Evolutionary conservation across 2,797 vertebrate genomes (phyloP).

Genomic region (Sphenopsis melanotis): DNA sequence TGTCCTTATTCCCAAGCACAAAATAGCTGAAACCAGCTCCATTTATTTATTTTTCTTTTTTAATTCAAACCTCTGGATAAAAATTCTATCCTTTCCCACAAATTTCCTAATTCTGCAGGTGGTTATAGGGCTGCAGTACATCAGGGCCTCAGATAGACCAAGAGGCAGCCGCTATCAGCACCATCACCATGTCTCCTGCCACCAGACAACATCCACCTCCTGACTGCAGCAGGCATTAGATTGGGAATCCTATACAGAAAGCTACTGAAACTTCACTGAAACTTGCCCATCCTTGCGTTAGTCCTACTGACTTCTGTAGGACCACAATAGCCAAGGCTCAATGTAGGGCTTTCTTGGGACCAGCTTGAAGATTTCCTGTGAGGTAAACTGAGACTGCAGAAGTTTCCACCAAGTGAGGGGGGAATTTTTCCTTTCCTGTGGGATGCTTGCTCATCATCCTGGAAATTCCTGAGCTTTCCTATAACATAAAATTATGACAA

Average conservation of each 20-base stretch:
- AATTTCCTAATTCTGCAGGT: not conserved
- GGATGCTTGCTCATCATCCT: not conserved
- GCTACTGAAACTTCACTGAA: not conserved
- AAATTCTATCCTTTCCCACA: not conserved
- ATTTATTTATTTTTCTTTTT: not conserved
- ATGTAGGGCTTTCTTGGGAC: not conserved
- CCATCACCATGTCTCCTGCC: not conserved
- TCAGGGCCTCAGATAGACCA: not conserved
- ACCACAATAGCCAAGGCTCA: not conserved
- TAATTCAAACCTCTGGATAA: not conserved
- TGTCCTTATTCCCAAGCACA: not conserved
- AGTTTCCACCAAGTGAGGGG: not conserved
- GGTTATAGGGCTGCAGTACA: not conserved
- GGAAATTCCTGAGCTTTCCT: slow-evolving; percentile 45
- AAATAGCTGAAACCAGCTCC: not conserved
- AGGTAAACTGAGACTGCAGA: not conserved
- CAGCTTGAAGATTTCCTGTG: not conserved
- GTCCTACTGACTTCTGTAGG: not conserved
- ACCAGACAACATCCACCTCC: not conserved
- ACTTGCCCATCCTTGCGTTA: fast-evolving
- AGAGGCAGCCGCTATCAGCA: not conserved
- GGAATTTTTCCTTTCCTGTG: not conserved
- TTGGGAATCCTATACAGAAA: not conserved
- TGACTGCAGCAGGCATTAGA: not conserved
- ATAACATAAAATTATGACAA: not conserved